Conservation (phyloP, 2,113 vertebrate genomes). For the Uropsilus gracilis region DNA sequence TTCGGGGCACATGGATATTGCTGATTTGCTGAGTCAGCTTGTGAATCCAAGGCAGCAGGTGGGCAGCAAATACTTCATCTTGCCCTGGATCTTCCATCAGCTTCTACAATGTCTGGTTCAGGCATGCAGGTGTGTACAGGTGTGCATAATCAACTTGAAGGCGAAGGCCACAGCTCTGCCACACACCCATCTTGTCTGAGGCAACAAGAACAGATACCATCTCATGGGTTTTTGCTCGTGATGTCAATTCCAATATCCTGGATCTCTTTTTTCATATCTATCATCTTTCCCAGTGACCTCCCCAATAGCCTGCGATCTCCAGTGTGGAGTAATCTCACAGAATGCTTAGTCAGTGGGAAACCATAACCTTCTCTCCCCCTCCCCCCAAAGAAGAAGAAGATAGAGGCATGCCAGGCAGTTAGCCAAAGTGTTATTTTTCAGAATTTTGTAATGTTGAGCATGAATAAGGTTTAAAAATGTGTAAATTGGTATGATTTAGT, state of each 20-base stretch:
- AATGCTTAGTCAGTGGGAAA: not conserved
- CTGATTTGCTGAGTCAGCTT: not conserved
- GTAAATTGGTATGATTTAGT: not conserved
- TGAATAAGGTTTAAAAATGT: not conserved
- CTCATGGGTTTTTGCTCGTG: not conserved
- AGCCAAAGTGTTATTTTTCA: conserved; percentile 13
- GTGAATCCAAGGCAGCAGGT: not conserved
- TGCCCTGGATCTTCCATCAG: not conserved
- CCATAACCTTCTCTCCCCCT: too few species aligned
- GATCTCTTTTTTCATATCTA: not conserved
- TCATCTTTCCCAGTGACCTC: not conserved
- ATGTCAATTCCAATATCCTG: not conserved
- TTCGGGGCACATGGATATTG: too few species aligned
- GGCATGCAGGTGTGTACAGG: not conserved
- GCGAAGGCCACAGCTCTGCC: not conserved
- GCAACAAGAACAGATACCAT: not conserved
- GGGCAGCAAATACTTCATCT: accelerated
- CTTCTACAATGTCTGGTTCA: not conserved
- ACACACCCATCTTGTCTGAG: not conserved
- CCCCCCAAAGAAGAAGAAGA: not conserved
- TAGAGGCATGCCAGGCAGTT: not conserved
- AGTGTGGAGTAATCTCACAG: not conserved
- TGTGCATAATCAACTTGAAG: not conserved
- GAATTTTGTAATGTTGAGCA: not conserved
- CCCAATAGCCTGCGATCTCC: not conserved